Conservation (phyloP, 2,797 vertebrate species). For the Sarcoramphus papa region DNA sequence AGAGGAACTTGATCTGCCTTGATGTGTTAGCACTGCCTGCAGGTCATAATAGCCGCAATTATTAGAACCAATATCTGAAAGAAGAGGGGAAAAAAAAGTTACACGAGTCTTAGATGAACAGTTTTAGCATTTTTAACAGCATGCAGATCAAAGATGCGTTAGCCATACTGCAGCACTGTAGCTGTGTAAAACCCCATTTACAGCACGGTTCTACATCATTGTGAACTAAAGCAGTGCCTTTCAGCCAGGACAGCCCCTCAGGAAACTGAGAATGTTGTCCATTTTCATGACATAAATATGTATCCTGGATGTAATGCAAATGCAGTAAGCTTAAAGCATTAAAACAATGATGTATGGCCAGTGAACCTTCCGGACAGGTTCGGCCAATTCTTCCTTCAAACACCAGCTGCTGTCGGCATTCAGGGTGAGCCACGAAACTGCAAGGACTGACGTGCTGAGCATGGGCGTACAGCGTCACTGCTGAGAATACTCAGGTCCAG, state of each 20-base stretch:
- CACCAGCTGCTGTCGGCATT: not conserved
- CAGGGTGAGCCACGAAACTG: not conserved
- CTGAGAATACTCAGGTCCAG: not conserved
- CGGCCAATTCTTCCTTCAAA: not conserved
- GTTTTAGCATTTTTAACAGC: not conserved
- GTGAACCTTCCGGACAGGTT: not conserved
- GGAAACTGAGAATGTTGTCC: not conserved
- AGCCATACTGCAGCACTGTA: fast-evolving
- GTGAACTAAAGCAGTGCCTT: not conserved
- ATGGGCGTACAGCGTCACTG: fast-evolving
- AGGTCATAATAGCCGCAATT: slow-evolving; percentile 97
- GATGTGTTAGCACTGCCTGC: slow-evolving; percentile 96
- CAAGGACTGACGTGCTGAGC: not conserved
- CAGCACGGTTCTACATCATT: fast-evolving
- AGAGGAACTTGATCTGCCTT: slow-evolving; percentile 97
- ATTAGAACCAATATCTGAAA: slow-evolving; percentile 91
- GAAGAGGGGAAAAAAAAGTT: not conserved
- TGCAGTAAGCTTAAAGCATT: not conserved
- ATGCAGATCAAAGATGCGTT: fast-evolving
- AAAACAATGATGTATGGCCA: fast-evolving
- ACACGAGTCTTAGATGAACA: fast-evolving
- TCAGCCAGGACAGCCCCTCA: not conserved
- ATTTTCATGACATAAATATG: not conserved
- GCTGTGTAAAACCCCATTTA: not conserved
- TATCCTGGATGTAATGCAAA: not conserved